Conservation (phyloP, 2,888 invertebrate genomes). For the Helobdella robusta region DNA sequence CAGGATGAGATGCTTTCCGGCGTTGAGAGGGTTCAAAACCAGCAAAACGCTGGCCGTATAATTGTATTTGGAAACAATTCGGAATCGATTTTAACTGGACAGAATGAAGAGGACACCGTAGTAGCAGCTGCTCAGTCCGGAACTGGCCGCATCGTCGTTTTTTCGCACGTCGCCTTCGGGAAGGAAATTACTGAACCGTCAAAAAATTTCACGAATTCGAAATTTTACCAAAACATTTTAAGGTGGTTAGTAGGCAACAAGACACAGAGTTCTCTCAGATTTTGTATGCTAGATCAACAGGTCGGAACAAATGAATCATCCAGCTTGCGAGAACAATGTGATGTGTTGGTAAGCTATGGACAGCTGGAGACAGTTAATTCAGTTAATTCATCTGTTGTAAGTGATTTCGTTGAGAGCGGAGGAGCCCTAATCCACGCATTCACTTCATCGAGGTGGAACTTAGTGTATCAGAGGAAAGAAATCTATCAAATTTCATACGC, state of each 20-base stretch:
- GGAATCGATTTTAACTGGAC: conserved; percentile 23
- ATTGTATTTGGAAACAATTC: conserved; percentile 22
- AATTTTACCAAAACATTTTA: conserved; percentile 12
- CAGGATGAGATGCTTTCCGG: conserved; percentile 7
- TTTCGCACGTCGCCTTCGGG: conserved; percentile 27
- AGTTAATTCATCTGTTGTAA: background rate
- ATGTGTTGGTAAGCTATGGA: conserved; percentile 10
- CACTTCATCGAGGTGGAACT: conserved; percentile 33
- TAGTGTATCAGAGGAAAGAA: conserved; percentile 21
- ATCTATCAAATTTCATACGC: conserved; percentile 29
- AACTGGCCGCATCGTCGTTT: conserved; percentile 29
- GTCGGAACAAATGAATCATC: background rate
- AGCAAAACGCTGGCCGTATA: conserved; percentile 19
- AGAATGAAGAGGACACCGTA: conserved; percentile 21
- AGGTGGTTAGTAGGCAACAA: conserved; percentile 29
- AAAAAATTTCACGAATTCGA: background rate
- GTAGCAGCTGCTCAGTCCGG: conserved; percentile 26
- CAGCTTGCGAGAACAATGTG: background rate
- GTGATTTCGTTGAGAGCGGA: conserved; percentile 26
- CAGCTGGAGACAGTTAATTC: background rate
- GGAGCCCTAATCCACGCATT: conserved; percentile 30
- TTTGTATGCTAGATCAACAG: background rate
- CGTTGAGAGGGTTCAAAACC: background rate
- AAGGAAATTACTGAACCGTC: background rate
- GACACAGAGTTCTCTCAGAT: background rate